A percentile compares a stretch with the other conserved stretches of the same genome.
phyloP scores from a whole-genome alignment of 2,113 vertebrate species.

The Campylorhamphus procurvoides region DNA sequence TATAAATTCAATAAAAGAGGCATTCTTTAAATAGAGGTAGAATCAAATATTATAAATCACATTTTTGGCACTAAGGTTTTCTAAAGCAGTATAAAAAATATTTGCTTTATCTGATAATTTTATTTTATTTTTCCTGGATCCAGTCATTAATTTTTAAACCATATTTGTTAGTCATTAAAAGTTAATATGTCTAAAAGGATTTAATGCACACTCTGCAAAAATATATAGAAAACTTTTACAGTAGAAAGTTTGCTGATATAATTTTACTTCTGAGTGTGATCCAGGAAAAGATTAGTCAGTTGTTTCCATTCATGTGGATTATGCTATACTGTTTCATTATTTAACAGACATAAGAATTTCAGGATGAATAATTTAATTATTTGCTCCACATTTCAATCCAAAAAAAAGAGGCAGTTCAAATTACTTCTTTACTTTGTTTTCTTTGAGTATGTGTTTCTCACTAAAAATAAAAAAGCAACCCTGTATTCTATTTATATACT shows the following conservation, averaged over 20 bases:
- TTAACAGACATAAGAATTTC: not conserved
- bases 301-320: not conserved
- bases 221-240: not conserved
- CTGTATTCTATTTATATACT: not conserved
- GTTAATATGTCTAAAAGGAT: not conserved
- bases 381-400: not conserved
- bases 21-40: not conserved
- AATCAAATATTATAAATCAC: not conserved
- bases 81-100: not conserved
- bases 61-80: not conserved
- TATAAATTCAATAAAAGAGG: not conserved
- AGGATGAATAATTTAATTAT: constrained; percentile 22
- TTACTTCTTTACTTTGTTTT: not conserved
- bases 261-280: not conserved
- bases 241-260: not conserved
- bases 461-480: accelerated
- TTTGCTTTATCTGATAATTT: not conserved
- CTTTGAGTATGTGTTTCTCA: not conserved
- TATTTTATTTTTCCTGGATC: not conserved
- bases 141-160: not conserved
- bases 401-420: not conserved
- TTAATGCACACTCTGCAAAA: not conserved
- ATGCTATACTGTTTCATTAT: not conserved
- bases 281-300: not conserved
- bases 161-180: not conserved